Base-by-base conservation (phyloP, 2,797 vertebrate genomes). In the Bradypus variegatus region DNA sequence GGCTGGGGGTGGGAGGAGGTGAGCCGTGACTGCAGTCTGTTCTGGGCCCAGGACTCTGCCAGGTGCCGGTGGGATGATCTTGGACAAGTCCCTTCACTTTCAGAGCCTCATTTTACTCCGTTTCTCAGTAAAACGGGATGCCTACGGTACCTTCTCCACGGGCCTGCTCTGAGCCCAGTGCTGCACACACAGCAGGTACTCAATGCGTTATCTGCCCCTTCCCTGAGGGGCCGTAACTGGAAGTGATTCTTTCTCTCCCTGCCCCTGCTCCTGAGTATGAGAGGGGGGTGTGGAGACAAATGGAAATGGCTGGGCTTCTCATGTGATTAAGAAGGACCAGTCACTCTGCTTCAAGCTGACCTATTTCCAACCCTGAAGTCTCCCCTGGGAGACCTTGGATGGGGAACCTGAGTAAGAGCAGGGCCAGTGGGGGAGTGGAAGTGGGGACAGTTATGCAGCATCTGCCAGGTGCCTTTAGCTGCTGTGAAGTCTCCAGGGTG, bases 1-100 rank as follows among this genome's bases (percentile, higher is more conserved):
- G 7, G 60, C 70, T 48, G 12, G 3, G 9, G 55, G 58, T 58
- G 55, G 27, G 5, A 55, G 64, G 21, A 82, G 7, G 50, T 64
- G 9, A 48, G 45, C 33, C 27, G 65, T 45, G 50, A 33, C 48
- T 60, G n/a, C 72, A 72, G 73, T 77, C 87, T 55, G 58, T 77
- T 36, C 4, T 55, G 64, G n/a, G 73, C 23, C 64, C 36, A 55
- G 58, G 25, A 69, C 53, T 72, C 73, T 87, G 72, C 53, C 60
- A 2, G 13, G 25, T 89, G 87, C 77, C 23, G 6, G 87, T 1
- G 8, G 65, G 45, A 67, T 94, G 94, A 95, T 94, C 93, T 93
- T 94, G 93, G 78, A n/a, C 27, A 73, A 92, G 55, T 64, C 84
- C 48, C 3, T 78, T 76, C 31, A 36, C 11, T 7, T 78, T 36